phyloP scores from a whole-genome alignment of 1,140 invertebrate genomes.

The Daktulosphaira vitifoliae region DNA sequence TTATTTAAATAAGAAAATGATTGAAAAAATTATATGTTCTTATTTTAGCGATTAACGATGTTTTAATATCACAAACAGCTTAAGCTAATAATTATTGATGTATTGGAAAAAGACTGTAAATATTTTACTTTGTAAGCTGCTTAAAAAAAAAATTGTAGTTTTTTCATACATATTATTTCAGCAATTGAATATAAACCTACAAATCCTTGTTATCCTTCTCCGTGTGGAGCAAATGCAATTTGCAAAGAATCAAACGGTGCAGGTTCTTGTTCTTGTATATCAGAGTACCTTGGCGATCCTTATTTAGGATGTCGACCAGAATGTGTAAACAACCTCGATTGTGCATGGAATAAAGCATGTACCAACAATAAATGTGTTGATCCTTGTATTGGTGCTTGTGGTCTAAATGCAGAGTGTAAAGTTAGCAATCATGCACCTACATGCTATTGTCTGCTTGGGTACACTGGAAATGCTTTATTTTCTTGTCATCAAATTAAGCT shows the following conservation, averaged over 20 bases:
- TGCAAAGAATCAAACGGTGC: slow-evolving; percentile 48
- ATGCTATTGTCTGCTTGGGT: slow-evolving; percentile 65
- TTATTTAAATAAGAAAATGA: too few relatives aligned
- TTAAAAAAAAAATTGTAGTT: too few relatives aligned
- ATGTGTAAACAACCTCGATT: slow-evolving; percentile 72
- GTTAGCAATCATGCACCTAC: slow-evolving; percentile 75
- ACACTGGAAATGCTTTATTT: slow-evolving; percentile 70
- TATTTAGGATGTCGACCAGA: slow-evolving; percentile 71
- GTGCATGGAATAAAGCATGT: slow-evolving; percentile 68
- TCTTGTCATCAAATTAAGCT: slow-evolving; percentile 48
- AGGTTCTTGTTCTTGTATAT: slow-evolving; percentile 58
- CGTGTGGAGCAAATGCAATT: slow-evolving; percentile 68
- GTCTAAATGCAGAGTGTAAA: slow-evolving; percentile 72
- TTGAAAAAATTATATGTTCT: too few relatives aligned
- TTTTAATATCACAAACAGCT: too few relatives aligned
- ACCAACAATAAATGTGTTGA: slow-evolving; percentile 70
- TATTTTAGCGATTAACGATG: too few relatives aligned
- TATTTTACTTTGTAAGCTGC: too few relatives aligned
- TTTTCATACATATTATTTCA: slow-evolving; percentile 36
- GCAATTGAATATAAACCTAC: slow-evolving; percentile 38
- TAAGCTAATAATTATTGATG: too few relatives aligned
- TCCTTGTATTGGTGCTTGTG: slow-evolving; percentile 71
- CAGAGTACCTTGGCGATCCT: slow-evolving; percentile 68
- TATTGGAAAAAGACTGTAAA: too few relatives aligned
- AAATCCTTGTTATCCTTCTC: slow-evolving; percentile 64